These are phyloP conservation scores for Mormyrus hasselquistii DNA, from an alignment of 2,797 vertebrate genomes.

Conservation along the genomic window DNA sequence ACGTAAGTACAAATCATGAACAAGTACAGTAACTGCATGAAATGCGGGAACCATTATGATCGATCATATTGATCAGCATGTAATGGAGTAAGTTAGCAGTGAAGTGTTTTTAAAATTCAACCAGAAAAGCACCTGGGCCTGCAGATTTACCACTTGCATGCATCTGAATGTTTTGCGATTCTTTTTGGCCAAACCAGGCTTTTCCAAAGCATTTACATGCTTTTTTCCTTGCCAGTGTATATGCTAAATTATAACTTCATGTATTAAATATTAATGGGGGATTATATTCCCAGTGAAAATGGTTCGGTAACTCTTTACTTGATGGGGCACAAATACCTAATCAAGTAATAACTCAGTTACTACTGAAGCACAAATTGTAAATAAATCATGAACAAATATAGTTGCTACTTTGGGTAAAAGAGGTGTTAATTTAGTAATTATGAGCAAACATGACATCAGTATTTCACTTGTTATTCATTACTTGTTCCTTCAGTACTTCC, in stretches of 20 bases:
- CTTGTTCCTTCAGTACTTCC: too few relatives aligned
- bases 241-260: not conserved
- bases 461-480: too few relatives aligned
- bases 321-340: too few relatives aligned
- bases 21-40: not conserved
- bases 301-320: too few relatives aligned
- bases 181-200: not conserved
- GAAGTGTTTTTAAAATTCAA: not conserved
- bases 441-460: too few relatives aligned
- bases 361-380: not conserved
- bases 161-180: not conserved
- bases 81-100: not conserved
- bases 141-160: not conserved
- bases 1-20: not conserved
- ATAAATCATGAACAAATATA: too few relatives aligned
- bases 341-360: not conserved
- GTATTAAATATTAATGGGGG: not conserved
- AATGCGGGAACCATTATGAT: not conserved
- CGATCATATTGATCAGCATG: not conserved
- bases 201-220: not conserved
- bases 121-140: not conserved
- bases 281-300: too few relatives aligned
- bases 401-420: too few relatives aligned
- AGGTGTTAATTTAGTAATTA: too few relatives aligned
- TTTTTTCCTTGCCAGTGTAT: not conserved